Conservation (phyloP, 2,888 invertebrate species). For the Horisme vitalbata region DNA sequence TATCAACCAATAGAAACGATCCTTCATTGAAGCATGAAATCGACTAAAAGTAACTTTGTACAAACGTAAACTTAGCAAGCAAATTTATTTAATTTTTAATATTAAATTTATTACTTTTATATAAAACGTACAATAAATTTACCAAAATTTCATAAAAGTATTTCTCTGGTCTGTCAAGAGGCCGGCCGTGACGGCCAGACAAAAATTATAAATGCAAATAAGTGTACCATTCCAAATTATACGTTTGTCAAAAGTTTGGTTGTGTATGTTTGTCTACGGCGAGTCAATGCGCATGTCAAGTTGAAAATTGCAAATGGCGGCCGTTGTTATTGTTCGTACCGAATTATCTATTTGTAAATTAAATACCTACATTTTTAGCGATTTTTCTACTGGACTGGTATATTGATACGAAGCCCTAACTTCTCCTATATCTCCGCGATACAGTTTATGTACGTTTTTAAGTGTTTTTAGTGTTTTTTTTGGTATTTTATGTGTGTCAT, state of each 20-base stretch:
- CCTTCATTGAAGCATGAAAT: constrained; percentile 72
- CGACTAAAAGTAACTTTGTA: constrained; percentile 52
- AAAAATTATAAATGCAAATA: too few species aligned
- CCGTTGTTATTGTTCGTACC: constrained; percentile 99
- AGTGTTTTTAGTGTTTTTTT: constrained; percentile 81
- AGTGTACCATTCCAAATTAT: constrained; percentile 10
- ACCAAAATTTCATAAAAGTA: too few species aligned
- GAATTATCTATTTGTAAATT: constrained; percentile 88
- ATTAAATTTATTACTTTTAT: too few species aligned
- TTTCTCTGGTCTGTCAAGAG: too few species aligned
- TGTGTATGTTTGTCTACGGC: constrained; percentile 73
- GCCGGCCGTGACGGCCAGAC: too few species aligned
- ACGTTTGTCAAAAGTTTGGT: constrained; percentile 60
- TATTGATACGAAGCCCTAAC: constrained; percentile 79
- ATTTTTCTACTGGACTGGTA: constrained; percentile 83
- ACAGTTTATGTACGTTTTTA: constrained; percentile 78
- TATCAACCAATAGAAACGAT: constrained; percentile 60
- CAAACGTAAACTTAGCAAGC: too few species aligned
- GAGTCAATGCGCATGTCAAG: constrained; percentile 88
- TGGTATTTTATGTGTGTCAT: constrained; percentile 88
- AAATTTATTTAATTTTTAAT: too few species aligned
- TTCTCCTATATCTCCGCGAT: constrained; percentile 75
- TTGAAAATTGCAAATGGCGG: constrained; percentile 98
- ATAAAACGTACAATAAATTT: too few species aligned
- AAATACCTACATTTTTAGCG: constrained; percentile 86